Base-by-base conservation (phyloP, 2,113 vertebrate species). In the Corythornis madagascariensis region DNA sequence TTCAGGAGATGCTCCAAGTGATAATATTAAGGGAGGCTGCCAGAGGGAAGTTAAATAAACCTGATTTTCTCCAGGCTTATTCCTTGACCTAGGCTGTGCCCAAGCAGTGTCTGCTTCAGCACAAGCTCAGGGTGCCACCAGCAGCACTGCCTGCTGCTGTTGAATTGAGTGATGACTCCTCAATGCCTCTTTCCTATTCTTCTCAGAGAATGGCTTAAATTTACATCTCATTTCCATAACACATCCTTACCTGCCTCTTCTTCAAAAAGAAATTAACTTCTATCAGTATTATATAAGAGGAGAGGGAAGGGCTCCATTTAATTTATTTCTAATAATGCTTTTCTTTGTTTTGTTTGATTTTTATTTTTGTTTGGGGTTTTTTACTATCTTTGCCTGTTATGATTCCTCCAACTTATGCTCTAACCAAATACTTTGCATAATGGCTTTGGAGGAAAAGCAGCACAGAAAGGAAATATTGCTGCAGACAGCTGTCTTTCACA, bases 111-210 rank as follows among this genome's bases (percentile, higher is more conserved):
- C 43, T 85, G 75, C 75, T 20, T 6, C 59, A 43, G 67, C 22
- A 1, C 0, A 1, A 53, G 64, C 1, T 13, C 56, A 4, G 1
- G 21, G 67, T 5, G 4, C 53, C 17, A 4, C 19, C 16, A 7
- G 48, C 6, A 8, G 6, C 6, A 25, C 20, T 38, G 80, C 83
- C 86, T 38, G 0, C 80, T 55, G 29, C 80, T 82, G n/a, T 79
- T 61, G 18, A 13, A 0, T 1, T 25, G 38, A 69, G 66, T 22
- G 31, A 33, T 42, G 22, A 2, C 64, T 85, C 75, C 87, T 52
- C 16, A 9, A 26, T 28, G 35, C 52, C 43, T 19, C 77, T 81
- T 53, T 9, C 78, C 82, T 76, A 7, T 38, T n/a, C 52, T 92
- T 52, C 38, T 28, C 50, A 66, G 53, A 65, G 52, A 90, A 88